Base-by-base conservation (phyloP, 2,113 vertebrate species). In the Corythoichthys haematopterus region DNA sequence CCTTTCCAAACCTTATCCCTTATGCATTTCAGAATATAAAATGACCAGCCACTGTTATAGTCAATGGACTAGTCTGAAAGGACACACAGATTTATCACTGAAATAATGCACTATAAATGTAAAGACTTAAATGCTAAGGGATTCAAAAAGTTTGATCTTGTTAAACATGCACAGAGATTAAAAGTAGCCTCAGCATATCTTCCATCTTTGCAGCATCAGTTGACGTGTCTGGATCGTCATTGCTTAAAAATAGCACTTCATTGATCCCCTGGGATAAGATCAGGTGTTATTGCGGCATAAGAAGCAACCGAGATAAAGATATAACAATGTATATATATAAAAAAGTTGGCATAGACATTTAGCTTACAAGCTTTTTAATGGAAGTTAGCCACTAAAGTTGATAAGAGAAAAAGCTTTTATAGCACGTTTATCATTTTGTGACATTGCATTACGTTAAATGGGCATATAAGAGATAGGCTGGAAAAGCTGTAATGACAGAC, bases 161-260 rank as follows among this genome's bases (percentile, higher is more conserved):
- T 20, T 61, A 20, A 45, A 37, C 14, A 58, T 7, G 56, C 56
- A 58, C 56, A 12, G 37, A n/a, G 16, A 43, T 61, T 16, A 28
- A 11, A 61, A 37, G 11, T 6, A 10, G 36, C 8, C 57, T 20
- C 10, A 46, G 43, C 60, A 28, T 33, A 62, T 62, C 60, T 33
- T 45, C 12, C 12, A 36, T 57, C 55, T 57, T 43, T 57, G 55
- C 33, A 33, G 43, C 45, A 72, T 75, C 69, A 48, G 68, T 73
- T 61, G 58, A 61, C n/a, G 58, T 45, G 16, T 33, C 20, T 1
- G 43, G n/a, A 62, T 33, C 43, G 10, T 63, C 14, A 69, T 69
- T 71, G 56, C 33, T 47, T 63, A 50, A 55, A 74, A 63, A 71
- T 63, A 68, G 13, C 6, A 69, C n/a, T 57, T 48, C 56, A 66